Conservation (phyloP, 2,113 vertebrate genomes). For the Phylloscopus whistleri region DNA sequence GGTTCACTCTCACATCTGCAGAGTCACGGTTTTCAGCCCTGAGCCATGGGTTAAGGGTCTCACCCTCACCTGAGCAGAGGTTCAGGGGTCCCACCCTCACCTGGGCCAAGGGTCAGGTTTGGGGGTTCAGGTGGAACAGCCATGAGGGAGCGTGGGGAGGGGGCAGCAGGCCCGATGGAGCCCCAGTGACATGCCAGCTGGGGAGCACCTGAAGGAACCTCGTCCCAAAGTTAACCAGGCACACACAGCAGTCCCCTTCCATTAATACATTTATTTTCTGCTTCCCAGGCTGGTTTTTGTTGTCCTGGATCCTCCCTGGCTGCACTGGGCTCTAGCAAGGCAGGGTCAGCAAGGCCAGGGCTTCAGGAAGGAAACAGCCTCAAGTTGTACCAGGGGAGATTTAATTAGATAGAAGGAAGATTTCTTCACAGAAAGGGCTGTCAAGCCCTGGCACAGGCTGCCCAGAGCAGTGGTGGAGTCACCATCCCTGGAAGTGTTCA, state of each 20-base stretch:
- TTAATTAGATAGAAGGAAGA: background rate
- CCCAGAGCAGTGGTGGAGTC: background rate
- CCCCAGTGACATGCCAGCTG: fast-evolving
- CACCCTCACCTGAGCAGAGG: background rate
- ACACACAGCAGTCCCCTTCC: background rate
- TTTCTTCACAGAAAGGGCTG: background rate
- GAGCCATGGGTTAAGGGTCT: fast-evolving
- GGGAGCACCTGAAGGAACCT: background rate
- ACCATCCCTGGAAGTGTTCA: background rate
- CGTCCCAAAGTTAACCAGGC: background rate
- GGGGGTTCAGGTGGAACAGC: background rate
- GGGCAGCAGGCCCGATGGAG: fast-evolving
- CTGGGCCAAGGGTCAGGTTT: background rate
- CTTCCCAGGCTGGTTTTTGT: background rate
- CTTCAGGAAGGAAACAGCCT: background rate
- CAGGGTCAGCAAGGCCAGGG: background rate
- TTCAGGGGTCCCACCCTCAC: background rate
- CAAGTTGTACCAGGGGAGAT: background rate
- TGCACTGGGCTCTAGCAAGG: background rate
- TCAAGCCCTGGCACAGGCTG: background rate
- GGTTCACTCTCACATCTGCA: background rate
- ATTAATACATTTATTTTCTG: background rate
- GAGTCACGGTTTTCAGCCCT: too few species aligned
- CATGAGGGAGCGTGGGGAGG: fast-evolving
- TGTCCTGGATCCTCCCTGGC: background rate